phyloP scores from a whole-genome alignment of 2,113 vertebrate species.

The Okapia johnstoni region DNA sequence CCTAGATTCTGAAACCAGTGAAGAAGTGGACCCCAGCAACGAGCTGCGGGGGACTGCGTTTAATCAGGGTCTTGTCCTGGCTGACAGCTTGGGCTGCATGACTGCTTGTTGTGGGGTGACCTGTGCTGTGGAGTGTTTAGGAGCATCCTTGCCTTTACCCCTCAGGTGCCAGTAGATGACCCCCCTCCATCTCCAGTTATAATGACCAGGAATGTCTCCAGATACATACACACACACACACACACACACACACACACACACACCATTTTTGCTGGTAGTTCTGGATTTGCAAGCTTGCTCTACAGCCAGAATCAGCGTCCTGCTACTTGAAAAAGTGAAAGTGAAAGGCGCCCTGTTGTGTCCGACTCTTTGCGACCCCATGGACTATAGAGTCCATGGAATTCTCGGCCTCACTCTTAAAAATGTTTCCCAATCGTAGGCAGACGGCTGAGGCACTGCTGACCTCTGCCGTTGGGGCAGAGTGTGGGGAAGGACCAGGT shows the following conservation, averaged over 20 bases:
- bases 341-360: not conserved
- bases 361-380: not conserved
- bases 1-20: not conserved
- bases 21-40: not conserved
- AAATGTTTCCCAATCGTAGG: not conserved
- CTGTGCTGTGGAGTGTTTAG: not conserved
- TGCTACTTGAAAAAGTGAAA: not conserved
- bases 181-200: too few relatives aligned
- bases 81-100: too few relatives aligned
- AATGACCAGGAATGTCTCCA: not conserved
- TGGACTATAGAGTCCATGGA: not conserved
- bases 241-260: accelerated
- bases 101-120: not conserved
- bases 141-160: not conserved
- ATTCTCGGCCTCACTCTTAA: not conserved
- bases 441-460: not conserved
- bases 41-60: accelerated
- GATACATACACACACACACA: accelerated
- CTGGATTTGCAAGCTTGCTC: not conserved
- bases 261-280: not conserved
- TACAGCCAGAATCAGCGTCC: not conserved
- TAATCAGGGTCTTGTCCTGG: accelerated
- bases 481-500: not conserved
- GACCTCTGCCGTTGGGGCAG: not conserved
- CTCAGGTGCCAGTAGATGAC: not conserved